Evolutionary conservation across 2,797 vertebrate genomes (phyloP), one percentile per base, ranked within the genome.

Genomic region (Euphonia xanthogaster): DNA sequence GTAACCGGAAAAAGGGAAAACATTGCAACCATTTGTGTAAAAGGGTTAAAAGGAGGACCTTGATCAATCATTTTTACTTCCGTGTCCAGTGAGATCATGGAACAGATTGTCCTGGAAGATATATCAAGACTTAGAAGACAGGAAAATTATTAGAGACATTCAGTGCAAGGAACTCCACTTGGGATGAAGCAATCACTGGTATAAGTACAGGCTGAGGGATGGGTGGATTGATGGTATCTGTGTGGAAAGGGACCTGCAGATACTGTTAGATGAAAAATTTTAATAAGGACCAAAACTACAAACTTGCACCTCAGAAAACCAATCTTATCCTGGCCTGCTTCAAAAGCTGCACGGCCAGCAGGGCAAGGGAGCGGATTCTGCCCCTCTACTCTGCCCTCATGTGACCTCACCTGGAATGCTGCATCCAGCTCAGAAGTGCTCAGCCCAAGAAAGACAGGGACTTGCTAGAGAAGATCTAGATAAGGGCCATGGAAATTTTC

Each of bases 291-390:
- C 4, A 8, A 30, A 8, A 40, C 20, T 20, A 15, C 14, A 3
- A 2, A 1, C 28, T 79, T 14, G 0, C 8, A 57, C 12, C 8
- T n/a, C 15, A 35, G 25, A 60, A 70, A 40, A 16, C 17, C 17
- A 42, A 1, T 1, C 0, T 0, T 35, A 44, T n/a, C 23, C 14
- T 50, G 28, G 18, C 6, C 8, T 79, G 25, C 17, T 27, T 30
- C 8, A 33, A 78, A 79, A 70, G 8, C 22, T n/a, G 2, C 1
- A 0, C 54, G 35, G 30, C 10, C 55, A 65, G 20, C 7, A 70
- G 5, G 14, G 14, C 2, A 2, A 60, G 7, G 18, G 8, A 31
- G 6, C 7, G 44, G 11, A 58, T 73, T 78, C n/a, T 70, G 3
- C 12, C 14, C 4, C 30, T 44, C 19, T 54, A 2, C 22, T 78